Evolutionary conservation across 2,797 vertebrate species (phyloP).

Genomic region (Emys orbicularis): DNA sequence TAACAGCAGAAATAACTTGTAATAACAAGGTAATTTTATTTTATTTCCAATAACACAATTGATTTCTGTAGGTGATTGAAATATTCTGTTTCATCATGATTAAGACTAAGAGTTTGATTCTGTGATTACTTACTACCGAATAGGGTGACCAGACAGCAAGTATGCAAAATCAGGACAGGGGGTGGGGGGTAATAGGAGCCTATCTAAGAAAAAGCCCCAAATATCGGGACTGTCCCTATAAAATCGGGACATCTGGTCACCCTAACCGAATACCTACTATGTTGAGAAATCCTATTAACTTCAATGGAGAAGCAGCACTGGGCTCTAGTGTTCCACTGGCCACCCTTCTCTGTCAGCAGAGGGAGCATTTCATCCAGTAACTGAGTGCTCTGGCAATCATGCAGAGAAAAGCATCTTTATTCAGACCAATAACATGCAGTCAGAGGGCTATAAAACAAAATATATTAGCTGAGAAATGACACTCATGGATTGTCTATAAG

Average conservation of each 20-base stretch:
- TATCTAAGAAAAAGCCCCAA: too few relatives aligned
- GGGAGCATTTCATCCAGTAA: constrained; percentile 54
- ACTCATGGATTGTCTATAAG: background rate
- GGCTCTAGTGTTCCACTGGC: background rate
- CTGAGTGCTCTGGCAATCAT: background rate
- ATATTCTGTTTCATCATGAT: background rate
- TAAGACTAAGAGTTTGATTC: constrained; percentile 13
- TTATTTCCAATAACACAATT: constrained; percentile 29
- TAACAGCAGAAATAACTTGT: background rate
- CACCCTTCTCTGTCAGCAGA: constrained; percentile 43
- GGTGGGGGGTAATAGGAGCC: too few relatives aligned
- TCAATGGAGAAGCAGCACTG: background rate
- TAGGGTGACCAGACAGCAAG: too few relatives aligned
- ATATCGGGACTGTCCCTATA: too few relatives aligned
- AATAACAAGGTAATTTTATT: background rate
- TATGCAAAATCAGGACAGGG: too few relatives aligned
- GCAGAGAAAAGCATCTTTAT: background rate
- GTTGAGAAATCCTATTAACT: background rate
- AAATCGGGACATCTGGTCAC: too few relatives aligned
- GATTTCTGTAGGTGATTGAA: constrained; percentile 12
- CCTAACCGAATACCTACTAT: background rate
- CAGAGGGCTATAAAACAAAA: rapidly evolving
- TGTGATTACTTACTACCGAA: background rate
- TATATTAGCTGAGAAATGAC: background rate
- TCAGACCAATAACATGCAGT: background rate